Evolutionary conservation across 2,888 invertebrate genomes (phyloP).

Genomic region (Dastarcus helophoroides): DNA sequence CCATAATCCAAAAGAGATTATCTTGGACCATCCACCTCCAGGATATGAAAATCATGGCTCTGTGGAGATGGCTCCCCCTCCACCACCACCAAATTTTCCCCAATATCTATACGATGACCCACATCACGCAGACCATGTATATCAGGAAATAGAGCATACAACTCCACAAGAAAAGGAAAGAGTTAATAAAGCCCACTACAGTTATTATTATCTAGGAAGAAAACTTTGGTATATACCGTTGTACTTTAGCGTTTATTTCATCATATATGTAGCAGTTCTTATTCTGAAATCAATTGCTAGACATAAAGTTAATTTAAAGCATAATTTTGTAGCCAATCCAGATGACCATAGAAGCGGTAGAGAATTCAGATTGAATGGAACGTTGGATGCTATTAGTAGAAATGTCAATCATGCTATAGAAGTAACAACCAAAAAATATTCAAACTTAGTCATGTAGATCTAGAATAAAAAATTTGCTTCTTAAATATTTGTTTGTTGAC

Average conservation of each 20-base stretch:
- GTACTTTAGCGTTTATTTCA: slow-evolving; percentile 63
- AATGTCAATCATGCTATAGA: no score
- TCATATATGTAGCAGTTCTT: slow-evolving; percentile 57
- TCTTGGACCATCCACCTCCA: slow-evolving; percentile 18
- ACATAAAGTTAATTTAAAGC: slow-evolving; percentile 57
- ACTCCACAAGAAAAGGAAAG: slow-evolving; percentile 45
- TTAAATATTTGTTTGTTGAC: no score
- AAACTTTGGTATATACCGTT: slow-evolving; percentile 65
- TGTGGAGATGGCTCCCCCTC: slow-evolving; percentile 24
- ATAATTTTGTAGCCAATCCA: slow-evolving; percentile 34
- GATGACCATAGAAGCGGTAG: no score
- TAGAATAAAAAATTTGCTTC: no score
- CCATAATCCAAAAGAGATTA: slow-evolving; percentile 12
- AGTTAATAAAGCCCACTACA: slow-evolving; percentile 49
- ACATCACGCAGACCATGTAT: slow-evolving; percentile 31
- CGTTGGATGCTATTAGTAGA: no score
- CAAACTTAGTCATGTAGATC: no score
- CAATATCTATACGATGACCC: slow-evolving; percentile 28
- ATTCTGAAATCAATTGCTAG: slow-evolving; percentile 61
- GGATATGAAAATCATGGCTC: slow-evolving; percentile 19
- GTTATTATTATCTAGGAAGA: slow-evolving; percentile 63
- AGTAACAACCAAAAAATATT: no score
- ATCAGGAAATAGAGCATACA: slow-evolving; percentile 34
- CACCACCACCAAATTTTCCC: slow-evolving; percentile 20
- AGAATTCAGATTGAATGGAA: no score